These are phyloP conservation scores for Drosophila borealis DNA, from an alignment of 2,888 invertebrate species.

Conservation along the genomic window DNA sequence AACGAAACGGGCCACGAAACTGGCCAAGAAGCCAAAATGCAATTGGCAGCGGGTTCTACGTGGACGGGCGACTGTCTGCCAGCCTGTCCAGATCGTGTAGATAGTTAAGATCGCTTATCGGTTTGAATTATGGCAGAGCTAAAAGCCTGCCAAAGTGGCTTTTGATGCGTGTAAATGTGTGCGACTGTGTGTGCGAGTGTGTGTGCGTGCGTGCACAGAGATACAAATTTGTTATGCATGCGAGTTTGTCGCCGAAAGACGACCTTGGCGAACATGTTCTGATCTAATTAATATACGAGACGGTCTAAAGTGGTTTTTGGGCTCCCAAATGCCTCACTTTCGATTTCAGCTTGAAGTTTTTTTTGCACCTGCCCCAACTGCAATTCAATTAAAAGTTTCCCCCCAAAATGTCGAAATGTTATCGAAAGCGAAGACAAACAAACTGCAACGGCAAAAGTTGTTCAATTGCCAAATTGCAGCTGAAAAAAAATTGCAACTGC, in stretches of 20 bases:
- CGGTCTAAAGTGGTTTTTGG: not conserved
- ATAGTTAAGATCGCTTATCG: constrained; percentile 80
- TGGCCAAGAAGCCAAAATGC: constrained; percentile 59
- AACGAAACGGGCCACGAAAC: constrained; percentile 26
- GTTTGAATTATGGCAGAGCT: constrained; percentile 78
- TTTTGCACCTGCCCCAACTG: constrained; percentile 47
- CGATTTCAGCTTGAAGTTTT: constrained; percentile 18
- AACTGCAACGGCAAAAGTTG: constrained; percentile 18
- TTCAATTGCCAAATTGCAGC: constrained; percentile 59
- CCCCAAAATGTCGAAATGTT: constrained; percentile 63
- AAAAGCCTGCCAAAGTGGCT: constrained; percentile 74
- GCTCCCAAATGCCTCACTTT: constrained; percentile 31
- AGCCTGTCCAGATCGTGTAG: constrained; percentile 77
- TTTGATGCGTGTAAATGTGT: constrained; percentile 21
- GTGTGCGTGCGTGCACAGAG: constrained; percentile 21
- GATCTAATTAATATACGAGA: constrained; percentile 53
- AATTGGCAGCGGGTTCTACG: constrained; percentile 47
- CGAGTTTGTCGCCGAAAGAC: constrained; percentile 59
- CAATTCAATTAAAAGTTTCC: constrained; percentile 67
- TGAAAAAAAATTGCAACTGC: constrained; percentile 10
- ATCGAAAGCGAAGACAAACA: constrained; percentile 50
- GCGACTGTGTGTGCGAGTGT: constrained; percentile 10
- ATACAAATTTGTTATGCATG: constrained; percentile 65
- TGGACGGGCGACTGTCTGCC: constrained; percentile 38
- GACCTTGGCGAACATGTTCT: constrained; percentile 56